phyloP scores from a whole-genome alignment of 2,797 vertebrate species.

The Mus caroli region DNA sequence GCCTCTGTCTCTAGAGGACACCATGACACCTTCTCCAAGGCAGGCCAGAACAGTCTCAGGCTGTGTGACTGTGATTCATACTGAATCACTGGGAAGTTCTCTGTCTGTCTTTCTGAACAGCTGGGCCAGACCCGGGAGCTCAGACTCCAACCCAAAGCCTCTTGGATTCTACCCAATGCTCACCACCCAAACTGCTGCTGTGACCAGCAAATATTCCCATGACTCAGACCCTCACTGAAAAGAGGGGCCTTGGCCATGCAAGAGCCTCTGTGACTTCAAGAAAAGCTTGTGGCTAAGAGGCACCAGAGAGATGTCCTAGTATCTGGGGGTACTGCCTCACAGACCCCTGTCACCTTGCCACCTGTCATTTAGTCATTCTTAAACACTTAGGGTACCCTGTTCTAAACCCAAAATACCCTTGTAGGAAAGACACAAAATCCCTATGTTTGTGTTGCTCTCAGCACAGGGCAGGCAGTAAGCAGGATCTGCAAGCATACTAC shows the following conservation, averaged over 20 bases:
- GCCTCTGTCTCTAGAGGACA: not conserved
- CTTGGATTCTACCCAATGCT: not conserved
- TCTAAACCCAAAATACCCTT: not conserved
- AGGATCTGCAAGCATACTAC: not conserved
- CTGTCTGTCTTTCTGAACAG: not conserved
- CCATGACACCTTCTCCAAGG: not conserved
- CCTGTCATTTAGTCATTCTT: not conserved
- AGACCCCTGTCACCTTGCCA: not conserved
- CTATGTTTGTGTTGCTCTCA: not conserved
- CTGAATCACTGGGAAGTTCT: slow-evolving; percentile 34
- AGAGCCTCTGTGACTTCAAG: not conserved
- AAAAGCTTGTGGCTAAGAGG: not conserved
- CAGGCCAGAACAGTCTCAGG: not conserved
- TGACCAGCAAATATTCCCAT: not conserved
- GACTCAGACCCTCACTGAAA: not conserved
- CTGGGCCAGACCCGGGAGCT: not conserved
- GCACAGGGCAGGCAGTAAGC: not conserved
- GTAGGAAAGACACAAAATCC: not conserved
- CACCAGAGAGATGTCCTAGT: not conserved
- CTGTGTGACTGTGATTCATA: slow-evolving; percentile 35
- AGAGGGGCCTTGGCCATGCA: not conserved
- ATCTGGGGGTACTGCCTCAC: not conserved
- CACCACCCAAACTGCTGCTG: not conserved
- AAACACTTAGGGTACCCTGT: not conserved
- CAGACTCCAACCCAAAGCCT: not conserved